Conservation (phyloP, 2,113 vertebrate genomes). For the Siniperca knerii region DNA sequence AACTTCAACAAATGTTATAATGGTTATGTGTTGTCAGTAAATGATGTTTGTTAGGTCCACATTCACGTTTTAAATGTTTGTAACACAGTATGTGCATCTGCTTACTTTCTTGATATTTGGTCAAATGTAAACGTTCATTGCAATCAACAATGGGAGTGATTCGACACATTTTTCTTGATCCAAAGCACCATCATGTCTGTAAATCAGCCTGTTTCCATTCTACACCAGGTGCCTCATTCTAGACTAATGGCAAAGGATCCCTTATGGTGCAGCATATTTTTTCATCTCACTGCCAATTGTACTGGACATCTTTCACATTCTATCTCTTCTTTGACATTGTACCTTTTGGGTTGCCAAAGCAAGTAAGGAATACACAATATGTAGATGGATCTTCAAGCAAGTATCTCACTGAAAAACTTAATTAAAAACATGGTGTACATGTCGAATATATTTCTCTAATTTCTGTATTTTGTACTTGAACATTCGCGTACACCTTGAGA, state of each 20-base stretch:
- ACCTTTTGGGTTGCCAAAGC: constrained; percentile 60
- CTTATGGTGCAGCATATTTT: constrained; percentile 76
- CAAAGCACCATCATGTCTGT: constrained; percentile 47
- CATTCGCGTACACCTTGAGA: background rate
- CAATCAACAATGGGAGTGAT: constrained; percentile 39
- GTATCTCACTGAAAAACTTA: constrained; percentile 40
- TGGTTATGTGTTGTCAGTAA: background rate
- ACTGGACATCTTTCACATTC: constrained; percentile 73
- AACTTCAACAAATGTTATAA: background rate
- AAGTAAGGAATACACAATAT: constrained; percentile 57
- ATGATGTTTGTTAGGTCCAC: background rate
- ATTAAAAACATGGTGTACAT: constrained; percentile 1
- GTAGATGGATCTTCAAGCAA: constrained; percentile 16
- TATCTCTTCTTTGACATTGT: constrained; percentile 73
- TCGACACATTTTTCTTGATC: constrained; percentile 44
- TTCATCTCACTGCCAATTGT: constrained; percentile 77
- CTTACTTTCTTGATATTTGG: constrained; percentile 32
- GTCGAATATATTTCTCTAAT: background rate
- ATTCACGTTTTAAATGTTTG: constrained; percentile 32
- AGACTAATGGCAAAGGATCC: constrained; percentile 73
- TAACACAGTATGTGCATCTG: constrained; percentile 28
- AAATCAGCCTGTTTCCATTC: constrained; percentile 77
- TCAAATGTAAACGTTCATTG: constrained; percentile 25
- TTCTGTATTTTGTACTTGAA: background rate
- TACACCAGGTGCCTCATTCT: constrained; percentile 64